Conservation (phyloP, 1,140 invertebrate genomes). For the Conus betulinus region DNA sequence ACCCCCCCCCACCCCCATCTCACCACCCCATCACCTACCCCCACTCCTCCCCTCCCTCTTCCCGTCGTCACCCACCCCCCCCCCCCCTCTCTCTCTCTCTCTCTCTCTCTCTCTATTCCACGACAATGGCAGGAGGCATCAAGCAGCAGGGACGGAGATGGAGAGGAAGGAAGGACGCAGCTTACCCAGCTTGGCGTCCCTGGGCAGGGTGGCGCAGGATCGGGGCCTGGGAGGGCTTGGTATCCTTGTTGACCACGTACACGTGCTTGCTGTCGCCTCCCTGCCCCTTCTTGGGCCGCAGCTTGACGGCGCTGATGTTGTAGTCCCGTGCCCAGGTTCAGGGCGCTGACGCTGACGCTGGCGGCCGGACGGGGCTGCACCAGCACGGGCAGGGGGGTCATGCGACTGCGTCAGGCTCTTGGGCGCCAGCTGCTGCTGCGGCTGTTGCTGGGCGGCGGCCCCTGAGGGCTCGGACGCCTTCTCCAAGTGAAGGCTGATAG, state of each 20-base stretch:
- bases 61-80: too few relatives aligned
- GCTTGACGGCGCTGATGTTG: conserved; percentile 49
- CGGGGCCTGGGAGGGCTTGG: conserved; percentile 37
- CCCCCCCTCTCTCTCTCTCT: neutral
- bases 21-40: too few relatives aligned
- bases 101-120: neutral
- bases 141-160: neutral
- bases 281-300: conserved; percentile 46
- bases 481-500: conserved; percentile 42
- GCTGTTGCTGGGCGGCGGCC: neutral
- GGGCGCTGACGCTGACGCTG: conserved; percentile 47
- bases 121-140: neutral
- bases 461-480: neutral
- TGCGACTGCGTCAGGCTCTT: neutral
- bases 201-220: conserved; percentile 54
- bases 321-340: conserved; percentile 47
- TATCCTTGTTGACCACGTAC: conserved; percentile 43
- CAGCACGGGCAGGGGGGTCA: conserved; percentile 12
- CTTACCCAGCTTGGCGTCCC: conserved; percentile 58
- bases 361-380: conserved; percentile 42
- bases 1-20: neutral
- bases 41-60: too few relatives aligned
- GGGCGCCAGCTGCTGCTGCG: neutral
- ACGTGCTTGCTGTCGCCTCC: conserved; percentile 39
- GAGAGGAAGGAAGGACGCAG: neutral